Conservation (phyloP, 64 coral and sea anemone genomes). For the Stichodactyla helianthus region DNA sequence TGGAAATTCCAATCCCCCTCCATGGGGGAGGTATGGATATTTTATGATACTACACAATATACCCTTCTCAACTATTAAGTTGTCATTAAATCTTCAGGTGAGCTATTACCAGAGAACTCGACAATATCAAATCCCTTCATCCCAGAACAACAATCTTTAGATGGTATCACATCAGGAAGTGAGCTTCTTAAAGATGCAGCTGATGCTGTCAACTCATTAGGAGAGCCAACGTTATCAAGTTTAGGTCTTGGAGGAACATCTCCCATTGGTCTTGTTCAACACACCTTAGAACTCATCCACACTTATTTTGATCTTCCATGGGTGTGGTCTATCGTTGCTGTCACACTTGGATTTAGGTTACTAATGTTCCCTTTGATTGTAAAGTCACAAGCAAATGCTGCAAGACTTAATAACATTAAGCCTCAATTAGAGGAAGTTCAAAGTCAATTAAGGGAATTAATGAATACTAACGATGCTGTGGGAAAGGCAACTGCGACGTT, state of each 20-base stretch:
- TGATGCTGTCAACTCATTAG: constrained; percentile 41
- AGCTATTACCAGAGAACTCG: not conserved
- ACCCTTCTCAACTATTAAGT: not conserved
- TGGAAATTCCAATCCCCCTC: too few species aligned
- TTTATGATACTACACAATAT: too few species aligned
- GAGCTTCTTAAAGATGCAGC: constrained; percentile 51
- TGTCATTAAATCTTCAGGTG: not conserved
- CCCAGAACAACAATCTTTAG: constrained; percentile 14
- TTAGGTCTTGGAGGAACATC: constrained; percentile 69
- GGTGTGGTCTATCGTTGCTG: constrained; percentile 76
- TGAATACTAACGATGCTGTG: constrained; percentile 59
- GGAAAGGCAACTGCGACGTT: constrained; percentile 59
- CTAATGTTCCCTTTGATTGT: constrained; percentile 76
- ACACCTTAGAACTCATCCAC: constrained; percentile 76
- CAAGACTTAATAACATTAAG: constrained; percentile 87
- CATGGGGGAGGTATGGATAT: too few species aligned
- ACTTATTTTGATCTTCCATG: constrained; percentile 61
- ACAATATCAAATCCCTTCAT: constrained; percentile 61
- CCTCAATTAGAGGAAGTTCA: constrained; percentile 74
- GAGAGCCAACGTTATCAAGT: constrained; percentile 71
- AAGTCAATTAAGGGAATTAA: constrained; percentile 71
- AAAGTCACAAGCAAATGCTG: constrained; percentile 84
- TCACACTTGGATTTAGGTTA: constrained; percentile 66
- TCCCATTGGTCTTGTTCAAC: constrained; percentile 81
- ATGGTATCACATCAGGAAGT: constrained; percentile 33